Percentiles rank a stretch among this genome's conserved stretches.
phyloP scores from a whole-genome alignment of 2,113 vertebrate species.

The Carlito syrichta region DNA sequence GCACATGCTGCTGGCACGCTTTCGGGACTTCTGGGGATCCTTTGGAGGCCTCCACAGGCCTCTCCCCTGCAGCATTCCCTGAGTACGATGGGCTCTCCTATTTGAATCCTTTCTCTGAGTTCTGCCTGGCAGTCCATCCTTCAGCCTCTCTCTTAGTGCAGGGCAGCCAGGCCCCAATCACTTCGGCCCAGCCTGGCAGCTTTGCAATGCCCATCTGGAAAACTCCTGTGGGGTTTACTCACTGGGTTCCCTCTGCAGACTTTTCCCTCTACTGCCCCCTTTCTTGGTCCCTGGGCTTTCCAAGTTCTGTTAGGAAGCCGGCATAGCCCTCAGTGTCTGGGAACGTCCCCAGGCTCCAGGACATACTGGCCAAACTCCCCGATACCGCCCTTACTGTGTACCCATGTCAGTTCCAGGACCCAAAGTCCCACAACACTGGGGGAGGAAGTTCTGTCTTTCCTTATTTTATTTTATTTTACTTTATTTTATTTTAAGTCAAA shows the following conservation, averaged over 20 bases:
- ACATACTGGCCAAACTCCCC: not conserved
- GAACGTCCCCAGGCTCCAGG: not conserved
- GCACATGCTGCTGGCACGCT: not conserved
- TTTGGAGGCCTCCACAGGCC: not conserved
- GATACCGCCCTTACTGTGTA: not conserved
- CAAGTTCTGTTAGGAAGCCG: not conserved
- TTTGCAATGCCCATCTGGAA: not conserved
- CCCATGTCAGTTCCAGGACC: too few species aligned
- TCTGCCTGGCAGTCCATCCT: not conserved
- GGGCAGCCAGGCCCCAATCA: too few species aligned
- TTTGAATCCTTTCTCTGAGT: not conserved
- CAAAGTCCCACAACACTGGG: not conserved
- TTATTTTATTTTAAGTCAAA: too few species aligned
- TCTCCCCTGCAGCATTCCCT: not conserved
- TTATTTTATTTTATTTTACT: too few species aligned
- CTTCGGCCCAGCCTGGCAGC: not conserved
- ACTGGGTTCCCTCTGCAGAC: not conserved
- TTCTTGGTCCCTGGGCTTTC: not conserved
- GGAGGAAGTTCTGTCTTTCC: not conserved
- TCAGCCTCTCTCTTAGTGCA: not conserved
- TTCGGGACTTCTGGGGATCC: not conserved
- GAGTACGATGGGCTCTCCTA: not conserved
- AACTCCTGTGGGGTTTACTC: not conserved
- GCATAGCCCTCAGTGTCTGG: not conserved
- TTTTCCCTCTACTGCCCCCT: not conserved